Conservation (phyloP, 2,113 vertebrate genomes). For the Muscicapa adusta region DNA sequence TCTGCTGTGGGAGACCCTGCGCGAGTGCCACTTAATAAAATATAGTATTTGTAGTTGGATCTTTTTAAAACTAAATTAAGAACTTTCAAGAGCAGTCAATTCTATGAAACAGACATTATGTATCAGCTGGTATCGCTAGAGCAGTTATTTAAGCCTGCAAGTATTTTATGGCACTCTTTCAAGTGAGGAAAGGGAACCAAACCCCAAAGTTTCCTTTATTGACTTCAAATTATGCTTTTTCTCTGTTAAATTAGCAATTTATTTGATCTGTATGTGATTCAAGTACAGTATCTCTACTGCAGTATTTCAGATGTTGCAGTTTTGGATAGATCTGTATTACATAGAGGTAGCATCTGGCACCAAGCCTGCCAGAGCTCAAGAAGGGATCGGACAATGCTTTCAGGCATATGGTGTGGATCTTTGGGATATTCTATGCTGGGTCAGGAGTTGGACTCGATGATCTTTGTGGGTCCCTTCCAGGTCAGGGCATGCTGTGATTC, state of each 20-base stretch:
- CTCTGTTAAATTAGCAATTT: too few species aligned
- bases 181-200: neutral
- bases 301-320: neutral
- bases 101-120: fast-evolving
- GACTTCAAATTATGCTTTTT: neutral
- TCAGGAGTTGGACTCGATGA: neutral
- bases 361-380: neutral
- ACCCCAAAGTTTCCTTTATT: fast-evolving
- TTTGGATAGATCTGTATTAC: neutral
- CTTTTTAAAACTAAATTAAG: fast-evolving
- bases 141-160: fast-evolving
- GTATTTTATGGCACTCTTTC: fast-evolving
- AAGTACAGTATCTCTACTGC: neutral
- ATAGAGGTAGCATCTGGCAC: neutral
- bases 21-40: fast-evolving
- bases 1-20: neutral
- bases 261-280: fast-evolving
- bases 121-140: fast-evolving
- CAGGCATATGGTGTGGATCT: neutral
- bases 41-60: fast-evolving
- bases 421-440: neutral
- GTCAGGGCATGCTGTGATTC: neutral
- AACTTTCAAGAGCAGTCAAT: fast-evolving
- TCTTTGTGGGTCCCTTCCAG: neutral
- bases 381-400: neutral